These are phyloP conservation scores for Lophochroa leadbeateri DNA, from an alignment of 2,113 vertebrate genomes.

Conservation along the genomic window DNA sequence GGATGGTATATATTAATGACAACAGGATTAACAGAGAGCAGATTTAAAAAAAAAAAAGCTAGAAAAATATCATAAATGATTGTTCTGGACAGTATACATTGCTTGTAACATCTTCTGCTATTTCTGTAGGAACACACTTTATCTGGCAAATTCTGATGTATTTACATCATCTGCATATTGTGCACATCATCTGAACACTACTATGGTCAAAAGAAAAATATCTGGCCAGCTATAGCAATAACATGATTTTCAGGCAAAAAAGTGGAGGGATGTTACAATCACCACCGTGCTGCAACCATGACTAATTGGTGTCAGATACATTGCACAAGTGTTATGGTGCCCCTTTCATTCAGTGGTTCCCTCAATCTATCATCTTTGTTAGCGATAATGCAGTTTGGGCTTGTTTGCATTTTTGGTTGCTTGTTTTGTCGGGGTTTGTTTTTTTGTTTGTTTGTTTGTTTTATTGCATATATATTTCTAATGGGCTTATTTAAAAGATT, in stretches of 20 bases:
- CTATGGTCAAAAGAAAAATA: background rate
- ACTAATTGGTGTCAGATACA: background rate
- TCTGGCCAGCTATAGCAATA: background rate
- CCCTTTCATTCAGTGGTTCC: background rate
- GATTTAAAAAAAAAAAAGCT: background rate
- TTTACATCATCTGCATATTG: background rate
- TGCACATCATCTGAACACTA: background rate
- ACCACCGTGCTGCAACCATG: background rate
- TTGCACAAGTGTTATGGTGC: background rate
- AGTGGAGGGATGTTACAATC: background rate
- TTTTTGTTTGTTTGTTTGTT: background rate
- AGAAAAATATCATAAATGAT: background rate
- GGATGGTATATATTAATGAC: background rate
- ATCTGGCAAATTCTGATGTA: background rate
- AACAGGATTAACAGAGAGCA: background rate
- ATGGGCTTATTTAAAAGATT: background rate
- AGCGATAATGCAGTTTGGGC: background rate
- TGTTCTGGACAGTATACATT: background rate
- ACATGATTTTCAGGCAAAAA: background rate
- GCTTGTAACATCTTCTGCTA: background rate
- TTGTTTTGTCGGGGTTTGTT: background rate
- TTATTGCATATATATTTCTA: background rate
- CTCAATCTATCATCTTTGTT: background rate
- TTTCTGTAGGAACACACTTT: background rate
- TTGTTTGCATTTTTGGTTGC: background rate